Evolutionary conservation across 2,113 vertebrate genomes (phyloP), one percentile per base, ranked within the genome.

Genomic region (Phylloscopus trochiloides): DNA sequence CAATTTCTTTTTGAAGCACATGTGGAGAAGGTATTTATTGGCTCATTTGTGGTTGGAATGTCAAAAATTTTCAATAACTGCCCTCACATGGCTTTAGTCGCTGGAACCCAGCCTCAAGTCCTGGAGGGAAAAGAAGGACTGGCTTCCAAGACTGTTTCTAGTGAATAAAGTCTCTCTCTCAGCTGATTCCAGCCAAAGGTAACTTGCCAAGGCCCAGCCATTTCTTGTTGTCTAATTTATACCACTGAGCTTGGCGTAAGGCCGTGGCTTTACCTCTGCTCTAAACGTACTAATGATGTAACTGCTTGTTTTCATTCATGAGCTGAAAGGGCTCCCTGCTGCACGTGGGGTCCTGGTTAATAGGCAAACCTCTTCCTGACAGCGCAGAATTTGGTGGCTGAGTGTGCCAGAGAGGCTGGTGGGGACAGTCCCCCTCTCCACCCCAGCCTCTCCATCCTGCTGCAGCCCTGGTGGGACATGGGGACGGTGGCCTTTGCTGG

Each of bases 1-100:
- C 97, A 97, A 97, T 98, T 97, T 98, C 97, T 98, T 98, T 98
- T 98, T 98, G 97, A 98, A 98, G 98, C 98, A 98, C 98, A 99
- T 98, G 98, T 98, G 98, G 98, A 98, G 98, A 99, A 99, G 98
- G 98, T 98, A 99, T 99, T 99, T 98, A 98, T 98, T 98, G 98
- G 98, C 98, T 98, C 98, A 98, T 99, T 99, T 98, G 98, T 98
- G 98, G 98, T 97, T 98, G 98, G 98, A 99, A 99, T 99, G 98
- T 98, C 96, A 99, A 98, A 98, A 98, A 99, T 99, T 98, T 98
- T 98, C 98, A 98, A 98, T 98, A 98, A 98, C 98, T 98, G 97
- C 98, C 98, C 98, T 98, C 97, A 98, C 97, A 98, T 98, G 98
- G 98, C 97, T 98, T 97, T 97, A 98, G 97, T 97, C 92, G 25